Evolutionary conservation across 2,888 invertebrate species (phyloP).

Genomic region (Stenoptilia bipunctidactyla): DNA sequence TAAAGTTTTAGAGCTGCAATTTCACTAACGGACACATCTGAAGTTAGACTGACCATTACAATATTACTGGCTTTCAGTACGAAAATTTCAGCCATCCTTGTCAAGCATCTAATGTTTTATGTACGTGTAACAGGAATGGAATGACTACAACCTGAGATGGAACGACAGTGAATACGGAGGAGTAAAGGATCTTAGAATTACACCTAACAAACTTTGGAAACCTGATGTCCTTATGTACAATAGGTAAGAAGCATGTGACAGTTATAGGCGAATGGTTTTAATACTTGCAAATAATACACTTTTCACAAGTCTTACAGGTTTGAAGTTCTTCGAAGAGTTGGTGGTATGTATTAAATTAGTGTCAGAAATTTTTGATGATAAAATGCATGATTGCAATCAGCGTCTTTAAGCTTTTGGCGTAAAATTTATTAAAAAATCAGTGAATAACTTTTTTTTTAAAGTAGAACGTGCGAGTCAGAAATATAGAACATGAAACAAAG

Average conservation of each 20-base stretch:
- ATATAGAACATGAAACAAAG: too few species aligned
- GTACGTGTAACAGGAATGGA: constrained; percentile 87
- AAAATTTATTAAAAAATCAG: too few species aligned
- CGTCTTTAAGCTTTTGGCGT: too few species aligned
- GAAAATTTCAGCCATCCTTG: constrained; percentile 17
- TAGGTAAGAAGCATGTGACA: constrained; percentile 75
- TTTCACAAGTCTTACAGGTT: too few species aligned
- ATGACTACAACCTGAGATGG: constrained; percentile 97
- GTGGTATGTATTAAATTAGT: too few species aligned
- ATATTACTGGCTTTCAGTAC: background rate
- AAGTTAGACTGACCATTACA: background rate
- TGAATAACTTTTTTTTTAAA: too few species aligned
- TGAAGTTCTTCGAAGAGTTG: too few species aligned
- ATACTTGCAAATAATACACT: too few species aligned
- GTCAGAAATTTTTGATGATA: too few species aligned
- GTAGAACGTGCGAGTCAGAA: too few species aligned
- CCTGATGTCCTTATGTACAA: constrained; percentile 99
- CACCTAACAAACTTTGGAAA: constrained; percentile 96
- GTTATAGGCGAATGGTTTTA: too few species aligned
- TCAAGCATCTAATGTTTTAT: constrained; percentile 21
- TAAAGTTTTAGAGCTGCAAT: background rate
- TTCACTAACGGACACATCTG: background rate
- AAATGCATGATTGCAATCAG: too few species aligned
- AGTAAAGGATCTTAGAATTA: constrained; percentile 93
- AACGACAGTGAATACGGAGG: constrained; percentile 95